Evolutionary conservation across 2,888 invertebrate genomes (phyloP), one percentile per base, ranked within the genome.

Genomic region (Argynnis bischoffii): DNA sequence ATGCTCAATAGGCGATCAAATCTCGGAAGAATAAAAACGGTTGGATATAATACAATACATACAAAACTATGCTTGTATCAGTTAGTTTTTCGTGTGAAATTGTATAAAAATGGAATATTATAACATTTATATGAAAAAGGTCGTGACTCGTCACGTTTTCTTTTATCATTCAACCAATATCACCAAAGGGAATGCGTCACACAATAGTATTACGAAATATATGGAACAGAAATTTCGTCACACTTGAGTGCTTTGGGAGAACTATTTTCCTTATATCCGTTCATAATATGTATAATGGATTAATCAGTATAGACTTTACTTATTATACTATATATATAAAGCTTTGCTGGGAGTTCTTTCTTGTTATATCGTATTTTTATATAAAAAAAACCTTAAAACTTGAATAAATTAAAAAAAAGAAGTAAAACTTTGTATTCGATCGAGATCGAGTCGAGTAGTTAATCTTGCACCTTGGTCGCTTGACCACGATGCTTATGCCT

Each of bases 171-270:
- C 35, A 11, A 51, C 56, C 51, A 50, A 41, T 56, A 64, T 53
- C 65, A 66, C 47, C 47, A 53, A 55, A 54, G 59, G 46, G 53
- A 51, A 18, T 57, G 41, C 51, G 26, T 60, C 59, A 54, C 26
- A 66, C 66, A 60, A 60, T 35, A 26, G 54, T 53, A 51, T 54
- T 66, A 60, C 18, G 66, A 66, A 66, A 66, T 55, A 54, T 66
- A 60, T 59, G 47, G 18, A 18, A 63, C 41, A 54, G 21, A 57
- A 31, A 54, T 55, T 48, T 59, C 18, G 13, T 47, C 4, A 4
- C n/a, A 41, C n/a, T 35, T 31, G 13, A 14, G 15, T 55, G 35
- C 35, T 35, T 35, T 35, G 11, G 11, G 35, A 11, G 35, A 35
- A 35, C 35, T 35, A 35, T 35, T 35, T 35, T 35, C 35, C 35